Evolutionary conservation across 1,140 invertebrate species (phyloP).

Genomic region (Drosophila arawakana): DNA sequence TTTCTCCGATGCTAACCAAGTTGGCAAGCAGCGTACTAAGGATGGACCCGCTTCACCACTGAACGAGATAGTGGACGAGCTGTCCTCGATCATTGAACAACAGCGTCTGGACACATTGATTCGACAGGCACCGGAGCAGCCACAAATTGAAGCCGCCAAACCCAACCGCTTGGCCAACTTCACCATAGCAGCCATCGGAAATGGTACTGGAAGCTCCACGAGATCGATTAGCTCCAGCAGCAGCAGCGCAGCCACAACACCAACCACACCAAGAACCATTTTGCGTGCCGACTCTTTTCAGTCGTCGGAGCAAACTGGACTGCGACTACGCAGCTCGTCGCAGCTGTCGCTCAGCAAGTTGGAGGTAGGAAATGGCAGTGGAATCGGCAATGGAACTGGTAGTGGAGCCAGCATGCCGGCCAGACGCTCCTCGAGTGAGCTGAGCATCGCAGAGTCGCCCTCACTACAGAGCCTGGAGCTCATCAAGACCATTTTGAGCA

Average conservation of each 20-base stretch:
- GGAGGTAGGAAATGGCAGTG: conserved; percentile 37
- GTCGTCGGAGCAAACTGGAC: conserved; percentile 22
- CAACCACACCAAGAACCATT: conserved; percentile 11
- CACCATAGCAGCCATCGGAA: conserved; percentile 59
- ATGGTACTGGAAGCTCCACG: neutral
- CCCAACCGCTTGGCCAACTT: conserved; percentile 78
- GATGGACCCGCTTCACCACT: conserved; percentile 47
- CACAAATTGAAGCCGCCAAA: conserved; percentile 74
- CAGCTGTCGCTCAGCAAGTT: conserved; percentile 69
- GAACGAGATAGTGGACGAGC: conserved; percentile 74
- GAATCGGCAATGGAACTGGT: too few species aligned
- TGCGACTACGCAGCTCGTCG: conserved; percentile 69
- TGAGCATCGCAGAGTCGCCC: conserved; percentile 81
- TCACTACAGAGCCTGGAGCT: conserved; percentile 79
- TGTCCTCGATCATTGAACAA: conserved; percentile 72
- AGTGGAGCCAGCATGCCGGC: conserved; percentile 29
- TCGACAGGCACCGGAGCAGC: conserved; percentile 53
- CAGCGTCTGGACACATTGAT: conserved; percentile 79
- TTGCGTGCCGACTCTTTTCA: conserved; percentile 75
- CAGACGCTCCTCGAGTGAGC: conserved; percentile 78
- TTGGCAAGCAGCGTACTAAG: neutral
- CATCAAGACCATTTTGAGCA: conserved; percentile 79
- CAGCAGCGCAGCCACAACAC: conserved; percentile 5
- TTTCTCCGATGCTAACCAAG: conserved; percentile 61
- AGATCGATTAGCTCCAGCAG: conserved; percentile 17